These are phyloP conservation scores for Cyphomyrus discorhynchus DNA, from an alignment of 2,113 vertebrate genomes.

Conservation along the genomic window DNA sequence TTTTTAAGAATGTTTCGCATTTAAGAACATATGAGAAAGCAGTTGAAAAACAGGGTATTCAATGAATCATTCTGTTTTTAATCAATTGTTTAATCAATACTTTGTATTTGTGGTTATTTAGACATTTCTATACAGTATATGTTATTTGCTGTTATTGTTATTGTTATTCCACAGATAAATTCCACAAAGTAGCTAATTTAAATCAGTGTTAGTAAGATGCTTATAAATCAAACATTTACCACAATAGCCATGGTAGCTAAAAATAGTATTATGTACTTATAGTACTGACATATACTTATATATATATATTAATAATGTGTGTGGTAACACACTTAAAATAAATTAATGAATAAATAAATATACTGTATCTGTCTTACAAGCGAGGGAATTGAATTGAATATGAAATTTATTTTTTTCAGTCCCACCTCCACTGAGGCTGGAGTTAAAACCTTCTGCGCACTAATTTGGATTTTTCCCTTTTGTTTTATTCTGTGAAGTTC, in stretches of 20 bases:
- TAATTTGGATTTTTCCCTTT: constrained; percentile 2
- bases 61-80: background rate
- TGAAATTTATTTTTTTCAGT: background rate
- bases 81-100: background rate
- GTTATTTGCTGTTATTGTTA: background rate
- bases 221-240: background rate
- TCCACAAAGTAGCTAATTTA: background rate
- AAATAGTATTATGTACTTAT: background rate
- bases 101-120: background rate
- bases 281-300: background rate
- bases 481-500: background rate
- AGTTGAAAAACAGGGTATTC: background rate
- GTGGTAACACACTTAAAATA: background rate
- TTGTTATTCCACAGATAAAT: background rate
- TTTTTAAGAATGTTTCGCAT: background rate
- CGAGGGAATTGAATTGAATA: constrained; percentile 2
- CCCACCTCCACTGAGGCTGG: background rate
- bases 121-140: background rate
- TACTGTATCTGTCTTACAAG: constrained; percentile 2
- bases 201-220: background rate
- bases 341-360: background rate
- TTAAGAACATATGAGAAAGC: background rate
- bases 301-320: background rate
- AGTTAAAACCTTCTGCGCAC: background rate
- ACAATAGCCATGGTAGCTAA: background rate